Percentiles rank a stretch among this genome's conserved stretches.
Evolutionary conservation across 2,113 vertebrate genomes (phyloP).

Genomic region (Sinocyclocheilus rhinocerous): DNA sequence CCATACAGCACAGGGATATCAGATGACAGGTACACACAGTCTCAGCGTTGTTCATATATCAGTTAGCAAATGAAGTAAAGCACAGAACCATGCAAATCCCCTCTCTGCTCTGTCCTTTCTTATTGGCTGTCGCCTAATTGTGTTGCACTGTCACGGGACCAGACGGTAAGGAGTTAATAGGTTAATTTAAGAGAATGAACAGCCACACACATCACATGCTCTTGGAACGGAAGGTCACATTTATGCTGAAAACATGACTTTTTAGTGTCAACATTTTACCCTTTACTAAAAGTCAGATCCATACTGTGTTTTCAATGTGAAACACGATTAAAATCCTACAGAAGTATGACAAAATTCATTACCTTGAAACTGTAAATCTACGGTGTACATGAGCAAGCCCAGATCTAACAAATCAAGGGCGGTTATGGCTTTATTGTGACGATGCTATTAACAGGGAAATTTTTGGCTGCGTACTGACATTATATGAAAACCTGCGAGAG

Average conservation of each 20-base stretch:
- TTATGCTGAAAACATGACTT: conserved; percentile 30
- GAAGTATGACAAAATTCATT: background rate
- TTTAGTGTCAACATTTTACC: conserved; percentile 8
- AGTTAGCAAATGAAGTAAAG: conserved; percentile 2
- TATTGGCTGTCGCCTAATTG: conserved; percentile 42
- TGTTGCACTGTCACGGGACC: conserved; percentile 47
- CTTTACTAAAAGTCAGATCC: background rate
- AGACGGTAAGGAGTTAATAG: conserved; percentile 53
- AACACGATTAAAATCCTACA: background rate
- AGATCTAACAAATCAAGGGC: conserved; percentile 49
- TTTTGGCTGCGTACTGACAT: conserved; percentile 43
- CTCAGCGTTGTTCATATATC: conserved; percentile 16
- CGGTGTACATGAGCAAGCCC: conserved; percentile 12
- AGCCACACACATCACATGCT: conserved; percentile 51
- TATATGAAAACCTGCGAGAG: conserved; percentile 51
- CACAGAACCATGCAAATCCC: conserved; percentile 11
- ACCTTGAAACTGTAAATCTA: background rate
- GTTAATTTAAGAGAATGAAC: conserved; percentile 57
- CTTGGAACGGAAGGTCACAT: conserved; percentile 30
- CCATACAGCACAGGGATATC: background rate
- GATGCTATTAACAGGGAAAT: conserved; percentile 43
- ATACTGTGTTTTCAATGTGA: conserved; percentile 13
- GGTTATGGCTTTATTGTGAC: conserved; percentile 46
- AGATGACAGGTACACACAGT: conserved; percentile 18
- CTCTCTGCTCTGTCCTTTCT: background rate